phyloP scores from a whole-genome alignment of 1,140 invertebrate genomes.

The Conus betulinus region DNA sequence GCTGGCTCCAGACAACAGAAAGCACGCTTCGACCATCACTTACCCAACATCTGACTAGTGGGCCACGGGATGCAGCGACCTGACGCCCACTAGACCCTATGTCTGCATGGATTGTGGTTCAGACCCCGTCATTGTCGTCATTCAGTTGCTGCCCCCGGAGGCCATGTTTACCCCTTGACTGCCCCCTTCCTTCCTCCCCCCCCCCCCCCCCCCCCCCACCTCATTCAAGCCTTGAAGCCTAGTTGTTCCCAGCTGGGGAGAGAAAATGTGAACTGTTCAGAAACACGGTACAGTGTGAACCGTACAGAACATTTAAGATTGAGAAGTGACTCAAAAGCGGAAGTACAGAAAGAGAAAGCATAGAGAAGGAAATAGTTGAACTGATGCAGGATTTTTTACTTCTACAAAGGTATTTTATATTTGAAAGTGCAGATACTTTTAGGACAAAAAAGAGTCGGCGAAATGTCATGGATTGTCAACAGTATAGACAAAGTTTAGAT shows the following conservation, averaged over 20 bases:
- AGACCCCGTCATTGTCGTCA: not conserved
- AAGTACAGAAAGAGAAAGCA: too few species aligned
- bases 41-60: conserved; percentile 74
- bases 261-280: not conserved
- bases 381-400: too few species aligned
- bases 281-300: too few species aligned
- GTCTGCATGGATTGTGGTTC: not conserved
- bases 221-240: not conserved
- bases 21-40: conserved; percentile 60
- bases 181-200: not conserved
- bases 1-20: conserved; percentile 40
- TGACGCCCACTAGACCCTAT: conserved; percentile 57
- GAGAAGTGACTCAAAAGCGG: too few species aligned
- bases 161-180: conserved; percentile 2
- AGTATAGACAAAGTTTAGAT: too few species aligned
- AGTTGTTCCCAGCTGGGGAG: not conserved
- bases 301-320: too few species aligned
- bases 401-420: too few species aligned
- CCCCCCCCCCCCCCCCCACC: not conserved
- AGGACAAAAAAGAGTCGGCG: too few species aligned
- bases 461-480: too few species aligned
- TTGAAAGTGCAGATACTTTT: too few species aligned
- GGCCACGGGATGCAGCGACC: conserved; percentile 74
- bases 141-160: conserved; percentile 30
- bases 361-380: too few species aligned